Evolutionary conservation across 2,797 vertebrate species (phyloP).

Genomic region (Macroramphosus scolopax): DNA sequence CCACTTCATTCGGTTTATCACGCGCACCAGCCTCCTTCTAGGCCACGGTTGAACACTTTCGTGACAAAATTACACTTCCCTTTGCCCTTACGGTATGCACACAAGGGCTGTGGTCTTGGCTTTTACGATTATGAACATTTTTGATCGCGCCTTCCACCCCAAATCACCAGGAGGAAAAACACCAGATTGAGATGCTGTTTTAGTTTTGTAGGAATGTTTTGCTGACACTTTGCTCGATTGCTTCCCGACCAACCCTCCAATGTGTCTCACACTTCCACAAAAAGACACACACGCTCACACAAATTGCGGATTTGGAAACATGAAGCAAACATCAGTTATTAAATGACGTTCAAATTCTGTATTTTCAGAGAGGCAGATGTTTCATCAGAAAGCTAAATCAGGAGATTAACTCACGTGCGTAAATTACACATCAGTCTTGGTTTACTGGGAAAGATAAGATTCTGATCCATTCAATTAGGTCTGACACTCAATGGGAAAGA

Average conservation of each 20-base stretch:
- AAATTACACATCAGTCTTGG: slow-evolving; percentile 5
- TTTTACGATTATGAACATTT: slow-evolving; percentile 37
- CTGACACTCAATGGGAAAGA: background rate
- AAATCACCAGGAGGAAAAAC: slow-evolving; percentile 11
- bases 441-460: slow-evolving; percentile 17
- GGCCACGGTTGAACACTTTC: too few species aligned
- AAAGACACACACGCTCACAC: slow-evolving; percentile 16
- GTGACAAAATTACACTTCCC: too few species aligned
- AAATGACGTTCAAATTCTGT: too few species aligned
- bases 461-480: slow-evolving; percentile 11
- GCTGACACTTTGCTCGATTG: slow-evolving; percentile 30
- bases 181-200: slow-evolving; percentile 43
- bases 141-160: slow-evolving; percentile 45
- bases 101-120: slow-evolving; percentile 13
- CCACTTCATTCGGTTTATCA: too few species aligned
- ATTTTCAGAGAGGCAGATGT: too few species aligned
- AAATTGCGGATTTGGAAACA: too few species aligned
- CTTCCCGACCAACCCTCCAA: background rate
- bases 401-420: too few species aligned
- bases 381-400: too few species aligned
- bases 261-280: background rate
- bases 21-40: too few species aligned
- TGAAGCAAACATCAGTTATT: too few species aligned
- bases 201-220: slow-evolving; percentile 50
- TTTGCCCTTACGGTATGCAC: too few species aligned